Base-by-base conservation (phyloP, 2,888 invertebrate species). In the Mythimna vitellina region DNA sequence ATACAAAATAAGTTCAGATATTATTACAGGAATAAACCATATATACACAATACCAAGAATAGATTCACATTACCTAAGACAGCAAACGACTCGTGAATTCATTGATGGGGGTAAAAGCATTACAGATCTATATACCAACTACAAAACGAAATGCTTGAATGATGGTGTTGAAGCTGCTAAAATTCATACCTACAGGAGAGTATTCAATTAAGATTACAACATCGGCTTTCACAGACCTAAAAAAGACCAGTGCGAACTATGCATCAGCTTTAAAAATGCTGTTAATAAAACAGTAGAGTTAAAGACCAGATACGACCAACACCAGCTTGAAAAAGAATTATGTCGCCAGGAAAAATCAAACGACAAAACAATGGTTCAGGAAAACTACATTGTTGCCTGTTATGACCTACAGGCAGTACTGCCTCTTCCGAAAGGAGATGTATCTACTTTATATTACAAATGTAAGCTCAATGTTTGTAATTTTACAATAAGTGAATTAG, bases 1-100 rank as follows among this genome's bases (percentile, higher is more conserved):
- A 20, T 62, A 65, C 12, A 73, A 80, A 70, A 14, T 76, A 29
- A 51, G 63, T 0, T 35, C 61, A 65, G 62, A 66, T 73, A 49
- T 72, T 0, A 80, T 67, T 32, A 29, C 29, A 64, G 74, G 70
- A 57, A 70, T 80, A 49, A 71, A 66, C 12, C 80, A 78, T n/a
- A 84, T 84, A 42, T 62, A 78, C 53, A 7, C 71, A 54, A 84
- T 83, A 2, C 85, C 81, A 32, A 73, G 82, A 61, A 81, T 79
- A 1, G 81, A 84, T 25, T 75, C 76, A 0, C 80, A 84, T 61
- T 83, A 83, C 46, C 56, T 81, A 64, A 69, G 82, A 65, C 65
- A 77, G 12, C 70, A 76, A 68, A 77, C 78, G 29, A 74, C 62
- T 53, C 66, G 78, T 14, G 73, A 81, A 58, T 83, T 42, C 14